These are phyloP conservation scores for Cylloceria caligata DNA, from an alignment of 2,888 invertebrate species.

Conservation along the genomic window DNA sequence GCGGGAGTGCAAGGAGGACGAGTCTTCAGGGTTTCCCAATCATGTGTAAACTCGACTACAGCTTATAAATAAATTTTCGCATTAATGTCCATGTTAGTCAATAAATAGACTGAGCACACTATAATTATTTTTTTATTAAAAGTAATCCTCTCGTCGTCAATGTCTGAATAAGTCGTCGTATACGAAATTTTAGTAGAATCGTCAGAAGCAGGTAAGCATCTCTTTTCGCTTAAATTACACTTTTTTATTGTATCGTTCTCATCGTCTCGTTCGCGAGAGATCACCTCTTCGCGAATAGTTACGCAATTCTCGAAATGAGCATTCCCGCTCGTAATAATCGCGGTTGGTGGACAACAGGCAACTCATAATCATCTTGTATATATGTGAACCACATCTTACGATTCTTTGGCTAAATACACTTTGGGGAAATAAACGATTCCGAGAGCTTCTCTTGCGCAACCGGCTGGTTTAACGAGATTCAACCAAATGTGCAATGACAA, in stretches of 20 bases:
- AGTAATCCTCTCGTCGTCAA: constrained; percentile 48
- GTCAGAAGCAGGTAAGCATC: not conserved
- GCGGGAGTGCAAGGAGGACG: not conserved
- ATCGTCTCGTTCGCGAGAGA: constrained; percentile 4
- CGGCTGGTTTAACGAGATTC: constrained; percentile 2
- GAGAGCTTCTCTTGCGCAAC: constrained; percentile 23
- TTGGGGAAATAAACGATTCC: constrained; percentile 25
- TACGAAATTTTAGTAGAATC: constrained; percentile 50
- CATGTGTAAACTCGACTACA: not conserved
- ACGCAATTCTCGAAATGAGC: constrained; percentile 49
- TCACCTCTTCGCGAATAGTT: constrained; percentile 39
- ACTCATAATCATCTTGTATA: constrained; percentile 21
- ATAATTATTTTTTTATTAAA: constrained; percentile 52
- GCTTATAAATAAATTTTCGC: not conserved
- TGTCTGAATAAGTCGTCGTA: constrained; percentile 31
- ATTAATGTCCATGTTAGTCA: constrained; percentile 15
- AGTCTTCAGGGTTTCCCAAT: constrained; percentile 18
- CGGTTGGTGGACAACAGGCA: constrained; percentile 9
- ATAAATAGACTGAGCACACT: constrained; percentile 33
- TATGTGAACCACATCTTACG: not conserved
- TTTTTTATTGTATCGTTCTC: constrained; percentile 29
- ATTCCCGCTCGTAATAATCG: constrained; percentile 48
- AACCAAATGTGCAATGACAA: constrained; percentile 20
- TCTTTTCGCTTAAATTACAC: constrained; percentile 23
- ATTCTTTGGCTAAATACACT: constrained; percentile 12